phyloP scores from a whole-genome alignment of 2,113 vertebrate species.

The Ictalurus punctatus region DNA sequence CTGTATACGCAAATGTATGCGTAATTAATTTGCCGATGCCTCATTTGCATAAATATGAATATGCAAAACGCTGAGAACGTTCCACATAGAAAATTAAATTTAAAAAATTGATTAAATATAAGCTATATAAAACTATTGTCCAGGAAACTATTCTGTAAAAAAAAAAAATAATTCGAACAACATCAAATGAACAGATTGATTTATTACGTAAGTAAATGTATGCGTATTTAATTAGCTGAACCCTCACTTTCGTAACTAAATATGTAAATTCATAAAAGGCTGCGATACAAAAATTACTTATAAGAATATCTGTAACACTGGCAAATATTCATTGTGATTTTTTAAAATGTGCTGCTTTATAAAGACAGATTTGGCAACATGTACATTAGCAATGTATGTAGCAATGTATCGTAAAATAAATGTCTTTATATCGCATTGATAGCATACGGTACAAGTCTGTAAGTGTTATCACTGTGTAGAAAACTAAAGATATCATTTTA shows the following conservation, averaged over 20 bases:
- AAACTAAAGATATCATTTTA: not conserved
- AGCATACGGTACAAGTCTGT: not conserved
- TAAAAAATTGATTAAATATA: too few species aligned
- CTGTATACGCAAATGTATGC: not conserved
- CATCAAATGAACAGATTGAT: not conserved
- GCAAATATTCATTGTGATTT: not conserved
- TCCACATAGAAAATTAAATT: not conserved
- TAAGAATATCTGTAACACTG: not conserved
- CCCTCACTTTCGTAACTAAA: not conserved
- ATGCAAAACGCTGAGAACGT: not conserved
- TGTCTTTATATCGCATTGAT: not conserved
- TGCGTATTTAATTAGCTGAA: not conserved
- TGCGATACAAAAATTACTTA: not conserved
- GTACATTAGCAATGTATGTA: not conserved
- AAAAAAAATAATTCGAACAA: not conserved
- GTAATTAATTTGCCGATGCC: not conserved
- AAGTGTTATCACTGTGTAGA: too few species aligned
- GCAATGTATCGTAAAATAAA: not conserved
- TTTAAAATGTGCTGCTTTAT: not conserved
- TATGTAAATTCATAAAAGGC: not conserved
- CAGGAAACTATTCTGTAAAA: too few species aligned
- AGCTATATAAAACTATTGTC: too few species aligned
- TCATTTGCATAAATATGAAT: not conserved
- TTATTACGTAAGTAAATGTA: not conserved
- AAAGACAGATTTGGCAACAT: not conserved